Conservation (phyloP, 2,797 vertebrate species). For the Xerus rutilus region DNA sequence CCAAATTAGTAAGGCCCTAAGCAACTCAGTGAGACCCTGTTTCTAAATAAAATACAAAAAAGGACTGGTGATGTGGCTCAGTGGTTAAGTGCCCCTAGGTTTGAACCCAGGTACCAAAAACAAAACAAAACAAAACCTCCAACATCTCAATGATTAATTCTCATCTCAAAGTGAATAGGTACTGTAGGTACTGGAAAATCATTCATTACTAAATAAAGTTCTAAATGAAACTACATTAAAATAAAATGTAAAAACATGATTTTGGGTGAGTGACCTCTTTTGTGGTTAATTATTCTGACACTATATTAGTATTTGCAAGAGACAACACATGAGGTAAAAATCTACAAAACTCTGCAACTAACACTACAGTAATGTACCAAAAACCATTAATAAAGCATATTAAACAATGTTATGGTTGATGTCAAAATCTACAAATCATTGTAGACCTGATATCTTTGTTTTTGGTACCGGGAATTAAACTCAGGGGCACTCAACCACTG, state of each 20-base stretch:
- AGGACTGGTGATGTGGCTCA: no score
- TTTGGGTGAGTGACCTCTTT: slow-evolving; percentile 8
- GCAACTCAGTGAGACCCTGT: no score
- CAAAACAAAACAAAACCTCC: not conserved
- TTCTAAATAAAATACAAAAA: no score
- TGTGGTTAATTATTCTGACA: slow-evolving; percentile 27
- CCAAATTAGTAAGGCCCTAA: no score
- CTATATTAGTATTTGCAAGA: slow-evolving; percentile 40
- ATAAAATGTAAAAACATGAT: not conserved
- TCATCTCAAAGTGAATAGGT: slow-evolving; percentile 32
- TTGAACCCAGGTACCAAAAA: no score
- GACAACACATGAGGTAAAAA: not conserved
- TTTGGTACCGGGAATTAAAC: no score
- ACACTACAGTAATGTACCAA: slow-evolving; percentile 23
- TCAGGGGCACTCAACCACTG: no score
- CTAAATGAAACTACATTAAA: slow-evolving; percentile 46
- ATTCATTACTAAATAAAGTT: slow-evolving; percentile 47
- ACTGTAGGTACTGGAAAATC: not conserved
- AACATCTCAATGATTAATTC: slow-evolving; percentile 13
- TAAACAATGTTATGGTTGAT: slow-evolving; percentile 44
- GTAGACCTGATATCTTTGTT: not conserved
- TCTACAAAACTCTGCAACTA: slow-evolving; percentile 43
- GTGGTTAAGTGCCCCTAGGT: no score
- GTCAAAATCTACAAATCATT: slow-evolving; percentile 48
- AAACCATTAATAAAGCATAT: slow-evolving; percentile 51